Evolutionary conservation across 2,888 invertebrate genomes (phyloP).

Genomic region (Phania funesta): DNA sequence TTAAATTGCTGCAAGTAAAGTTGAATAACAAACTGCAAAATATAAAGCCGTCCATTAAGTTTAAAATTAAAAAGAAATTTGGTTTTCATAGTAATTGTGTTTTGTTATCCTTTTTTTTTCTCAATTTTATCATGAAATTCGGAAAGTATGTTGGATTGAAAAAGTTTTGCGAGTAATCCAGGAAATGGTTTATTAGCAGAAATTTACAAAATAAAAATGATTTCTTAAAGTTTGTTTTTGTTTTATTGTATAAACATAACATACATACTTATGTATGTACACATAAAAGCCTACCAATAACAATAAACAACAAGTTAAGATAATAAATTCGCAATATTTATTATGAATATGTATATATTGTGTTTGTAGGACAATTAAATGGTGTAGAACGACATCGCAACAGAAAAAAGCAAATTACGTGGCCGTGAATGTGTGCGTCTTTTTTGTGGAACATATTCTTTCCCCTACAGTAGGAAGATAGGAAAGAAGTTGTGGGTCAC

Average conservation of each 20-base stretch:
- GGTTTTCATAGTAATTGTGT: not conserved
- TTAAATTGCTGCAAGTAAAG: slow-evolving; percentile 24
- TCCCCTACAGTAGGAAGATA: not conserved
- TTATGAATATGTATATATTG: not conserved
- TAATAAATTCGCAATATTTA: slow-evolving; percentile 25
- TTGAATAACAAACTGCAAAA: slow-evolving; percentile 12
- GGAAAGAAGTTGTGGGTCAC: slow-evolving; percentile 5
- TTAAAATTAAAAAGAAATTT: slow-evolving; percentile 5
- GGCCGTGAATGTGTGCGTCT: slow-evolving; percentile 23
- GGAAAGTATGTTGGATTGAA: not conserved
- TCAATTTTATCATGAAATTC: not conserved
- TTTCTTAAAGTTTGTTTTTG: slow-evolving; percentile 2
- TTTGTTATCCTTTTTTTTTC: slow-evolving; percentile 1
- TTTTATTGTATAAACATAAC: slow-evolving; percentile 26
- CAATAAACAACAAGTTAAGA: slow-evolving; percentile 31
- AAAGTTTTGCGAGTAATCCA: slow-evolving; percentile 13
- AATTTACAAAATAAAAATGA: slow-evolving; percentile 8
- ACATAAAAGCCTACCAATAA: slow-evolving; percentile 13
- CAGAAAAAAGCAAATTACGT: slow-evolving; percentile 25
- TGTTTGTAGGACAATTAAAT: not conserved
- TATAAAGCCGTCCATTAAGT: slow-evolving; percentile 51
- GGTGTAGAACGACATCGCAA: not conserved
- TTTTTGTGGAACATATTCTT: not conserved
- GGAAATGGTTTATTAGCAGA: not conserved
- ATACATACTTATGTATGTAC: too few species aligned